These are phyloP conservation scores for Fukomys damarensis DNA, from an alignment of 2,113 vertebrate species.

Conservation along the genomic window DNA sequence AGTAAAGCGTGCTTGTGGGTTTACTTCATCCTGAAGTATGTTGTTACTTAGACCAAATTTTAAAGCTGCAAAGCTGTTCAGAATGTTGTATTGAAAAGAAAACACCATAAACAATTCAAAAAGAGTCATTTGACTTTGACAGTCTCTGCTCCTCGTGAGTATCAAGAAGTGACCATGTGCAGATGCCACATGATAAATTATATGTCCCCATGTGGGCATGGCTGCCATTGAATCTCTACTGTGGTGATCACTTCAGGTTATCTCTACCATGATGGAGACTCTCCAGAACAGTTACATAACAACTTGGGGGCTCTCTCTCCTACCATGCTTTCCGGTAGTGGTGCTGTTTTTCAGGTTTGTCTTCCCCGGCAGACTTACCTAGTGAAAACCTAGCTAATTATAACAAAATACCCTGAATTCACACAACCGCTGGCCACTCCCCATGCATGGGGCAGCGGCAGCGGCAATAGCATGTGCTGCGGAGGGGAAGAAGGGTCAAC, in stretches of 20 bases:
- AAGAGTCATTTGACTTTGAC: not conserved
- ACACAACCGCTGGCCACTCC: not conserved
- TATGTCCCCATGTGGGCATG: not conserved
- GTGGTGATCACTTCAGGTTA: not conserved
- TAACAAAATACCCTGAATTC: not conserved
- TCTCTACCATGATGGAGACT: not conserved
- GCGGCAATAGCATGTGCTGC: not conserved
- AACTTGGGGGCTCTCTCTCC: not conserved
- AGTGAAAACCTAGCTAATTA: not conserved
- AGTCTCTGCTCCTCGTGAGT: not conserved
- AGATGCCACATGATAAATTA: not conserved
- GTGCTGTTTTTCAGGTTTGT: not conserved
- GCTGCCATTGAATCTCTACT: not conserved
- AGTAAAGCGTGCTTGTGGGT: not conserved
- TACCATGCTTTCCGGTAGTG: rapidly evolving
- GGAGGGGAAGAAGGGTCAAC: not conserved
- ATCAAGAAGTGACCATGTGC: not conserved
- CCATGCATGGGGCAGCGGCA: not conserved
- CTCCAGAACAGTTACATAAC: too few species aligned
- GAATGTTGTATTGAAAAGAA: not conserved
- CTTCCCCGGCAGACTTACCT: not conserved
- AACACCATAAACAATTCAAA: not conserved
- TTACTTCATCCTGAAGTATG: not conserved
- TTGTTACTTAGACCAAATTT: not conserved
- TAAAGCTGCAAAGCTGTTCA: not conserved